Conservation (phyloP, 1,140 invertebrate species). For the Delia radicum region DNA sequence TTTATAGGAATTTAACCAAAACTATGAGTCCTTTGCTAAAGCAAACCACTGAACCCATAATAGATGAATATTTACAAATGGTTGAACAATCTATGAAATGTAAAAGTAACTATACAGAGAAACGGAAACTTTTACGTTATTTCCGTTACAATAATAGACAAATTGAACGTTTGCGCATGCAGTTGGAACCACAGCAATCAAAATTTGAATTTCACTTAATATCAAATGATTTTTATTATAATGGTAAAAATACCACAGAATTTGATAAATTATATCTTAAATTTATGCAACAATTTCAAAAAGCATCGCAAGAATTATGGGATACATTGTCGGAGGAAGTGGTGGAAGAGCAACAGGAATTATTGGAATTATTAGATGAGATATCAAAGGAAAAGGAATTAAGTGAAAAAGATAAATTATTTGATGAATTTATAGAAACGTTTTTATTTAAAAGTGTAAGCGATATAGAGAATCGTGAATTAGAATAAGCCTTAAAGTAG, state of each 20-base stretch:
- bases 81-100: neutral
- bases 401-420: constrained; percentile 29
- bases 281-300: constrained; percentile 23
- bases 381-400: constrained; percentile 28
- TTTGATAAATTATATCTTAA: constrained; percentile 29
- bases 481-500: neutral
- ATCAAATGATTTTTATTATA: constrained; percentile 25
- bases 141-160: constrained; percentile 26
- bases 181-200: constrained; percentile 10
- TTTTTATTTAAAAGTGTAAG: constrained; percentile 26
- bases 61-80: constrained; percentile 7
- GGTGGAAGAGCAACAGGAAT: constrained; percentile 25
- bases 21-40: constrained; percentile 17
- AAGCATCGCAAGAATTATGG: constrained; percentile 17
- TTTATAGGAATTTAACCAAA: constrained; percentile 22
- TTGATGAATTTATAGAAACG: constrained; percentile 30
- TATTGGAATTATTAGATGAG: constrained; percentile 28
- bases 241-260: constrained; percentile 14
- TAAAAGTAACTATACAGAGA: neutral
- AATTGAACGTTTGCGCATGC: constrained; percentile 25
- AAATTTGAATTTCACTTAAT: constrained; percentile 27
- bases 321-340: constrained; percentile 10
- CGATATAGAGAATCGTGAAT: constrained; percentile 14
- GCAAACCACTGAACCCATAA: neutral
- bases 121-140: constrained; percentile 21